Conservation (phyloP, 2,888 invertebrate genomes). For the Drosophila subsilvestris region DNA sequence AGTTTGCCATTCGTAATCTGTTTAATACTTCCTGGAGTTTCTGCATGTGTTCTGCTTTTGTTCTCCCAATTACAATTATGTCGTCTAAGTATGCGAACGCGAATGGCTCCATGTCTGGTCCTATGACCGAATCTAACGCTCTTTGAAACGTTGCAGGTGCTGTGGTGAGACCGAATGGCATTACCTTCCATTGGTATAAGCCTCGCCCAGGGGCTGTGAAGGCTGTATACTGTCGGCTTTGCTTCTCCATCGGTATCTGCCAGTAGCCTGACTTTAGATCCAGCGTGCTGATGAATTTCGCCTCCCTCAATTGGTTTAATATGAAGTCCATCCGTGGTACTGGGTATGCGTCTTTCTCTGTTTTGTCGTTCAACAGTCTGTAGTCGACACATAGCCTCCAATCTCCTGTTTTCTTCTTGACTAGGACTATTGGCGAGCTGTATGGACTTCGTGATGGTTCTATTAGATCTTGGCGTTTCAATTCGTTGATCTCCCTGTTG, state of each 20-base stretch:
- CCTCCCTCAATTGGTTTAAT: neutral
- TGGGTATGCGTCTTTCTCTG: slow-evolving; percentile 2
- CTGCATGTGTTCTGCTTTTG: neutral
- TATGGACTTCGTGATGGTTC: no score
- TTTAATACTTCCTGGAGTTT: neutral
- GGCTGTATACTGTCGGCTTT: neutral
- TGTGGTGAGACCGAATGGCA: neutral
- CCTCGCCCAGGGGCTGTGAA: neutral
- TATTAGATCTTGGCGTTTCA: no score
- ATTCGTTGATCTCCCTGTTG: no score
- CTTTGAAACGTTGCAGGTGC: neutral
- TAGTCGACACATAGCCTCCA: slow-evolving; percentile 3
- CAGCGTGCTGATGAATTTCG: neutral
- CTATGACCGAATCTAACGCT: no score
- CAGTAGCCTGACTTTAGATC: neutral
- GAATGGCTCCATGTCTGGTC: slow-evolving; percentile 4
- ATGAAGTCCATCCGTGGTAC: neutral
- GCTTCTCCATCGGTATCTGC: neutral
- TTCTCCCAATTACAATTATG: neutral
- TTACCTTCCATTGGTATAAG: neutral
- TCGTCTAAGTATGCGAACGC: slow-evolving; percentile 1
- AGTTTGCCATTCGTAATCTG: neutral
- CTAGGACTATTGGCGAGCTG: neutral
- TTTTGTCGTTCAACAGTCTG: neutral
- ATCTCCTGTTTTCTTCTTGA: neutral